phyloP scores from a whole-genome alignment of 2,888 invertebrate genomes.

The Hedychridium roseum region DNA sequence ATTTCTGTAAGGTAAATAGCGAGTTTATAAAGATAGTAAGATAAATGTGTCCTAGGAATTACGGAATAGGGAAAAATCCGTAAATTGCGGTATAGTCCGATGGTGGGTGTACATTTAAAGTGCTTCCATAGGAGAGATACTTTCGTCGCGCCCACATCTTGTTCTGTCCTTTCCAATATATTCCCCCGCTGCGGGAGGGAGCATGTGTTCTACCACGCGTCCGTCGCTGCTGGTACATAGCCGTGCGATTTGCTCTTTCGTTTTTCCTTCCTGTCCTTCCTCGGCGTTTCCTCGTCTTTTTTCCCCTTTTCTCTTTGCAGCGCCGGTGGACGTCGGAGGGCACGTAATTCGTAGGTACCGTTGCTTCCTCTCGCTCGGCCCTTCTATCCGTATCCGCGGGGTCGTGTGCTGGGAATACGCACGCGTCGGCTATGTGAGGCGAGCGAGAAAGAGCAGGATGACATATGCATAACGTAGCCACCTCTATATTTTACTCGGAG shows the following conservation, averaged over 20 bases:
- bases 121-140: conserved; percentile 22
- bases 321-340: too few species aligned
- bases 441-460: conserved; percentile 53
- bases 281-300: neutral
- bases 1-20: too few species aligned
- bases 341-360: too few species aligned
- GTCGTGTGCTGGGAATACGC: too few species aligned
- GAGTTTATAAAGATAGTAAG: too few species aligned
- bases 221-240: too few species aligned
- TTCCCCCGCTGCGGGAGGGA: conserved; percentile 34
- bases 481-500: conserved; percentile 58
- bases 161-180: conserved; percentile 52
- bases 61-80: too few species aligned
- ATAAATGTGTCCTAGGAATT: too few species aligned
- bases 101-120: too few species aligned
- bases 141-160: conserved; percentile 34
- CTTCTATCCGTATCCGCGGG: too few species aligned
- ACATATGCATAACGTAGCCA: conserved; percentile 61
- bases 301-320: conserved; percentile 9
- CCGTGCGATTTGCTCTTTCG: conserved; percentile 18
- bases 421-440: conserved; percentile 23
- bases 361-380: too few species aligned
- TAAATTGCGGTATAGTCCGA: too few species aligned
- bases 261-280: conserved; percentile 1
- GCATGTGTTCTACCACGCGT: conserved; percentile 23